Conservation (phyloP, 2,888 invertebrate genomes). For the Calameuta pallipes region DNA sequence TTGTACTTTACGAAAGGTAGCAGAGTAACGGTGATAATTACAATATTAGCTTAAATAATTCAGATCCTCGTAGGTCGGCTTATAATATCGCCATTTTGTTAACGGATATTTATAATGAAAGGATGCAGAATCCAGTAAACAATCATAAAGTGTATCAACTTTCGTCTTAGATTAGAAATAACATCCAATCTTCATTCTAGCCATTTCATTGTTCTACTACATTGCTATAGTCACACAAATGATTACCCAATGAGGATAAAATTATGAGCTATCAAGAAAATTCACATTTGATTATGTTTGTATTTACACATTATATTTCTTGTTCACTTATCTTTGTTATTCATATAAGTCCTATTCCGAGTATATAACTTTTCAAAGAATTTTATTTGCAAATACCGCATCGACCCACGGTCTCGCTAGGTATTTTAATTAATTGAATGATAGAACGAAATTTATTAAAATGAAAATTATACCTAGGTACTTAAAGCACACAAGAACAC, state of each 20-base stretch:
- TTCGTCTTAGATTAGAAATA: not conserved
- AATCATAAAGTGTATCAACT: not conserved
- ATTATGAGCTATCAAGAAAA: not conserved
- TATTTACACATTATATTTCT: not conserved
- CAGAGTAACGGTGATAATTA: not conserved
- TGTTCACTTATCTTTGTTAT: not conserved
- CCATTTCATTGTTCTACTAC: not conserved
- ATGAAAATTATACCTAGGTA: not conserved
- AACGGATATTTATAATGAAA: not conserved
- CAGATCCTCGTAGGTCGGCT: not conserved
- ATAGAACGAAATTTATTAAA: not conserved
- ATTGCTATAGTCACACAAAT: not conserved
- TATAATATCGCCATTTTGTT: not conserved
- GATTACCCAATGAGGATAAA: not conserved
- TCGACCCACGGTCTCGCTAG: not conserved
- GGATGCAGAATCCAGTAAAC: not conserved
- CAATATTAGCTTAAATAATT: not conserved
- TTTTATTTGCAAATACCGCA: not conserved
- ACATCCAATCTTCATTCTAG: not conserved
- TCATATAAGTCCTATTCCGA: not conserved
- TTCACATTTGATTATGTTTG: not conserved
- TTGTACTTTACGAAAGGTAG: not conserved
- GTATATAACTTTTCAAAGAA: not conserved
- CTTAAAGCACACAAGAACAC: not conserved
- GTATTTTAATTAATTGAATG: not conserved